Base-by-base conservation (phyloP, 2,888 invertebrate genomes). In the Eugnorisma glareosa region DNA sequence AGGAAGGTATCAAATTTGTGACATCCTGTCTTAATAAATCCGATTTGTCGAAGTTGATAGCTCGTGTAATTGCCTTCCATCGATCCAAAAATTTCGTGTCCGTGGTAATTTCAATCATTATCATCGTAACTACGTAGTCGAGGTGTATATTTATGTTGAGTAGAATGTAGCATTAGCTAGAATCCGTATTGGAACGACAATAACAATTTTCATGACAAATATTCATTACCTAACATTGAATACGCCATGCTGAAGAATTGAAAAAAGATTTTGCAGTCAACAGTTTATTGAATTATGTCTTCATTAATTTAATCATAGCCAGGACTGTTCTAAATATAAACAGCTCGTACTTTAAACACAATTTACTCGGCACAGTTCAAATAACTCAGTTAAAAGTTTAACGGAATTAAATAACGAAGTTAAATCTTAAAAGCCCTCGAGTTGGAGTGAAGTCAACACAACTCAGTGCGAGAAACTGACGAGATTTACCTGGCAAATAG, bases 1-100 rank as follows among this genome's bases (percentile, higher is more conserved):
- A 91, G 79, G 90, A 87, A 88, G 87, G 88, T 89, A 89, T 90
- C 88, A 84, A 84, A 67, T 77, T 83, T 83, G 48, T 86, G 61
- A 68, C 48, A 75, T 75, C 63, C 59, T 84, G 66, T 69, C 45
- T 61, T 69, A 70, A 84, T 63, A 71, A 79, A 71, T 84, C 63
- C 13, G 40, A 67, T 69, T 64, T 48, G 37, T 54, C 28, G 40
- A 69, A 40, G 59, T 81, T 57, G 67, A 79, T 67, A 64, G 37
- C 31, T 21, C 66, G 45, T 10, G 40, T 71, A 51, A 71, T 69
- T 69, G 67, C 35, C 28, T 54, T 68, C 37, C 35, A 80, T 80
- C 43, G 66, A 81, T 66, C 57, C 35, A 10, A 59, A 43, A 72
- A 57, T 73, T 28, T 37, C 24, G 35, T 31, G n/a, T 28, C n/a